Conservation (phyloP, 2,113 vertebrate species). For the Astur gentilis region DNA sequence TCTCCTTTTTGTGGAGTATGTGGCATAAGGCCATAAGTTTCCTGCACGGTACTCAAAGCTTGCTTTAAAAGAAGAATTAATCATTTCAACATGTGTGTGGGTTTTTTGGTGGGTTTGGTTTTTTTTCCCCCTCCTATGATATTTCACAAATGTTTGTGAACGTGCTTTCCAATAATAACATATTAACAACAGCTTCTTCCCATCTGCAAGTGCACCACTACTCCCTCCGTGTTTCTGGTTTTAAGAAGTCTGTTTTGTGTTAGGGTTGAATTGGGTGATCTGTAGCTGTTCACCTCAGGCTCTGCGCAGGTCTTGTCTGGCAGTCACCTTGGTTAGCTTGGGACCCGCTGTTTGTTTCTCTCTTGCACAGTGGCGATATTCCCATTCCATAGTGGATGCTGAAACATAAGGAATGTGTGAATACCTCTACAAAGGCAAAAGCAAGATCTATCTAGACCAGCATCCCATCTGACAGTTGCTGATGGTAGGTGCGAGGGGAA, state of each 20-base stretch:
- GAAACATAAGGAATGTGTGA: background rate
- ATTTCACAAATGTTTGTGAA: slow-evolving; percentile 22
- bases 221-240: background rate
- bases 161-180: slow-evolving; percentile 1
- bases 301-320: background rate
- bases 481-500: rapidly evolving
- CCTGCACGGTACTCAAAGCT: background rate
- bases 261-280: background rate
- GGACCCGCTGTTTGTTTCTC: background rate
- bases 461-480: background rate
- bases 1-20: background rate
- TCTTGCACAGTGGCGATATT: rapidly evolving
- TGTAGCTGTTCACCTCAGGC: background rate
- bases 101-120: background rate
- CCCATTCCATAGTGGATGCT: background rate
- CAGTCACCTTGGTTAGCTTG: background rate
- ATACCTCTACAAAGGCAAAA: background rate
- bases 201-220: background rate
- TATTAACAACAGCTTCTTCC: background rate
- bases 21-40: background rate
- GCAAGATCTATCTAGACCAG: background rate
- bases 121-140: background rate
- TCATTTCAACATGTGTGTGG: background rate
- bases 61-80: slow-evolving; percentile 5
- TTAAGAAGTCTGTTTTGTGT: background rate